Conservation (phyloP, 2,113 vertebrate species). For the Zapus hudsonius region DNA sequence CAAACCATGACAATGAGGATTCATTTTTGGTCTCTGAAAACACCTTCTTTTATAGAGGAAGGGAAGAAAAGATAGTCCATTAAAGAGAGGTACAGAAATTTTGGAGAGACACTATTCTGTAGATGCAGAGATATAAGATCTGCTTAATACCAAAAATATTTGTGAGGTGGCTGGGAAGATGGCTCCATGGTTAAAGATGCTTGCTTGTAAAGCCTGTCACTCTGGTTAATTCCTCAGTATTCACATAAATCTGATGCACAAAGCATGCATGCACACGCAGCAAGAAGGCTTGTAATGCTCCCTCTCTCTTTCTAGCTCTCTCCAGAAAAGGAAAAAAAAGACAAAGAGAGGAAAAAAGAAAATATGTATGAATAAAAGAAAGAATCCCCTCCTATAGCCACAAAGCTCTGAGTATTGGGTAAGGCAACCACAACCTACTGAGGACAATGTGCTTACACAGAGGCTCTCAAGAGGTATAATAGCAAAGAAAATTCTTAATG, state of each 20-base stretch:
- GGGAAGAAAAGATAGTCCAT: background rate
- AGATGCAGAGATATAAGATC: background rate
- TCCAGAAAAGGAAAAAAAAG: too few species aligned
- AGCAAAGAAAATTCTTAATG: background rate
- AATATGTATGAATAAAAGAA: background rate
- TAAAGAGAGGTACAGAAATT: background rate
- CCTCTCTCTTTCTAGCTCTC: too few species aligned
- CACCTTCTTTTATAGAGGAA: background rate
- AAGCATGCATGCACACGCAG: too few species aligned
- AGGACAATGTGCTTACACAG: background rate
- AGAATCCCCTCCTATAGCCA: background rate
- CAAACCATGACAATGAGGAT: too few species aligned
- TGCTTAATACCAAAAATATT: background rate
- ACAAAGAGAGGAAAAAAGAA: too few species aligned
- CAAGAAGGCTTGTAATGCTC: too few species aligned
- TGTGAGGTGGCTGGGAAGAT: too few species aligned
- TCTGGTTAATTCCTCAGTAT: too few species aligned
- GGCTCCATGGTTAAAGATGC: too few species aligned
- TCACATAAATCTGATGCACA: too few species aligned
- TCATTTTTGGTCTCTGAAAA: background rate
- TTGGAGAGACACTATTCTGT: background rate
- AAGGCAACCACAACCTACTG: background rate
- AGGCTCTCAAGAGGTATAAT: background rate
- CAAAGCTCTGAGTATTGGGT: background rate
- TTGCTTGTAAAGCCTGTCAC: too few species aligned